phyloP scores from a whole-genome alignment of 1,140 invertebrate species.

The Heliconius himera region DNA sequence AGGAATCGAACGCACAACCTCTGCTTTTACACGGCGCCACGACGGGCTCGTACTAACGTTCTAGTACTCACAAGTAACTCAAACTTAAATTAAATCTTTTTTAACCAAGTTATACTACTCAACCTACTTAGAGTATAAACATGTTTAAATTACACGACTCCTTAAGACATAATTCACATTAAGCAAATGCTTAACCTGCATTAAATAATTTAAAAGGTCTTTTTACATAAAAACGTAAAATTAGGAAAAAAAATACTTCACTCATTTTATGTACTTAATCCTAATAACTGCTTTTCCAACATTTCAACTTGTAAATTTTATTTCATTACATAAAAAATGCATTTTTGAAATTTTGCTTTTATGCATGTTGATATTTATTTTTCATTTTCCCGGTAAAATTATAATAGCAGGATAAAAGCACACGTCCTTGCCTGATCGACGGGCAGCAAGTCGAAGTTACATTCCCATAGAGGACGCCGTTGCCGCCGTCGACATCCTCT shows the following conservation, averaged over 20 bases:
- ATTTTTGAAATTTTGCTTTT: too few relatives aligned
- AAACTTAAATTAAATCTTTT: background rate
- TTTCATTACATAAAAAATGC: too few relatives aligned
- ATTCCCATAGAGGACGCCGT: too few relatives aligned
- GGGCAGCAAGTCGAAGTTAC: too few relatives aligned
- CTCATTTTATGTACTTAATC: background rate
- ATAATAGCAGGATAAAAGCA: too few relatives aligned
- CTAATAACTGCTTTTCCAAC: background rate
- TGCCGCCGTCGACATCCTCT: too few relatives aligned
- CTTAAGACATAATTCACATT: conserved; percentile 9
- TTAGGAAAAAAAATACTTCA: background rate
- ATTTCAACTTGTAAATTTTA: background rate
- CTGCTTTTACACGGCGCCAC: too few relatives aligned
- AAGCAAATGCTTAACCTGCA: background rate
- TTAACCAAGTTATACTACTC: background rate
- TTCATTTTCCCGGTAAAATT: too few relatives aligned
- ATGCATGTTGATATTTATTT: too few relatives aligned
- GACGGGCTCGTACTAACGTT: too few relatives aligned
- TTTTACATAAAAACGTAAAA: background rate
- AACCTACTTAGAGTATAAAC: background rate
- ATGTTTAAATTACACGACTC: background rate
- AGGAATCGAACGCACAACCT: too few relatives aligned
- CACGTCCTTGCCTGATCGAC: too few relatives aligned
- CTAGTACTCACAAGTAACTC: background rate
- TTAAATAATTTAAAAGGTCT: background rate